These are phyloP conservation scores for Mirza zaza DNA, from an alignment of 2,113 vertebrate genomes.

Conservation along the genomic window DNA sequence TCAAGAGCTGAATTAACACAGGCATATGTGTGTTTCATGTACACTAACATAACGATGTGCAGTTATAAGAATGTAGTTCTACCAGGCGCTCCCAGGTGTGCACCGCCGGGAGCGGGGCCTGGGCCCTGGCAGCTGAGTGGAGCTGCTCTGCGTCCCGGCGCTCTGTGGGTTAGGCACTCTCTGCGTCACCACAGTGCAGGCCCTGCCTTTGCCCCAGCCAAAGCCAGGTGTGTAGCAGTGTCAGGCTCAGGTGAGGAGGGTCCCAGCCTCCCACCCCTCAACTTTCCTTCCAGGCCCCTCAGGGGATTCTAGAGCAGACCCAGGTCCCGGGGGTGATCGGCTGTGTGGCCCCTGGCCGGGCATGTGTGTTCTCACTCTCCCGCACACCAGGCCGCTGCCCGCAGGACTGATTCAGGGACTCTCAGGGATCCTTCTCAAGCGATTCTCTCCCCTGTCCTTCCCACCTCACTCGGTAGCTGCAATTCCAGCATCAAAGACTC, in stretches of 20 bases:
- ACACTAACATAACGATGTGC: too few relatives aligned
- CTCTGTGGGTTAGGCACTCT: background rate
- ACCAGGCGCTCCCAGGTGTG: accelerated
- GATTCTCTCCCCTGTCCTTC: background rate
- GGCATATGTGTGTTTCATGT: background rate
- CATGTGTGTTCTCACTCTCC: too few relatives aligned
- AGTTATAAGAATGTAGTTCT: background rate
- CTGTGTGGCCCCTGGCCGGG: background rate
- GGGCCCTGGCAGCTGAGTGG: too few relatives aligned
- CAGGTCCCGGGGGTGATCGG: too few relatives aligned
- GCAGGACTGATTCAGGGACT: background rate
- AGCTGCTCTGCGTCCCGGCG: background rate
- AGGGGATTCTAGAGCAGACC: background rate
- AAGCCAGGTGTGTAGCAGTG: background rate
- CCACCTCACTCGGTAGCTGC: background rate
- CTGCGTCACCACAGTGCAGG: background rate
- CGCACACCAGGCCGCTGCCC: background rate
- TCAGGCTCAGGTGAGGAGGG: background rate
- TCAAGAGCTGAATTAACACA: background rate
- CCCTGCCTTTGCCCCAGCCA: background rate
- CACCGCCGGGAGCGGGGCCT: background rate
- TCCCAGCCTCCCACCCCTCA: background rate
- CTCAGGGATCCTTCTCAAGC: background rate
- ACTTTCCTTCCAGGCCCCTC: background rate
- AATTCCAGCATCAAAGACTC: background rate